Conservation (phyloP, 2,888 invertebrate genomes). For the Drosophila rubida region DNA sequence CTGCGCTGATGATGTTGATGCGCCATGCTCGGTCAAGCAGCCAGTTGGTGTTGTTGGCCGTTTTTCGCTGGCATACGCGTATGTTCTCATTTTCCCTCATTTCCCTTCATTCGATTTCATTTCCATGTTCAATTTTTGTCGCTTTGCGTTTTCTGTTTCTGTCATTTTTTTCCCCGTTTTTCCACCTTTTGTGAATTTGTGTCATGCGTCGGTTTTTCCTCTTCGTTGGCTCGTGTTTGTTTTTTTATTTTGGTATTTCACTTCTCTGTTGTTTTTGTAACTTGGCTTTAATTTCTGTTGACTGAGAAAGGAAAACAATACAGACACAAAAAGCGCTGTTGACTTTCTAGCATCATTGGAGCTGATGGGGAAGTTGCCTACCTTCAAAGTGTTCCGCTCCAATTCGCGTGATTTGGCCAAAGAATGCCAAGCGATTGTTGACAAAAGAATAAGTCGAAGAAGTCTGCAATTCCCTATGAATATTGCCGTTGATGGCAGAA, state of each 20-base stretch:
- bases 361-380: constrained; percentile 2
- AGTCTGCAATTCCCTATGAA: background rate
- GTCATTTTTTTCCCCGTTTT: too few species aligned
- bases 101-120: constrained; percentile 69
- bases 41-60: constrained; percentile 25
- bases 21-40: constrained; percentile 72
- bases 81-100: constrained; percentile 53
- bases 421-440: constrained; percentile 10
- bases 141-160: constrained; percentile 27
- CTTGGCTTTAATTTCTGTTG: constrained; percentile 71
- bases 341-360: constrained; percentile 43
- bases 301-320: constrained; percentile 78
- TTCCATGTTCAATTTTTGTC: constrained; percentile 70
- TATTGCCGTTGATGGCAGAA: background rate
- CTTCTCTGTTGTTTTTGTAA: constrained; percentile 27
- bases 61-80: constrained; percentile 35
- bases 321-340: constrained; percentile 31
- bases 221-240: constrained; percentile 34
- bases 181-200: constrained; percentile 73
- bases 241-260: constrained; percentile 26
- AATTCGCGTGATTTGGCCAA: constrained; percentile 29
- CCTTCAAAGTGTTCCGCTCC: constrained; percentile 56
- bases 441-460: background rate
- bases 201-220: constrained; percentile 72
- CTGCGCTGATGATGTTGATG: constrained; percentile 46